phyloP scores from a whole-genome alignment of 2,888 invertebrate genomes.

The Eupithecia tripunctaria region DNA sequence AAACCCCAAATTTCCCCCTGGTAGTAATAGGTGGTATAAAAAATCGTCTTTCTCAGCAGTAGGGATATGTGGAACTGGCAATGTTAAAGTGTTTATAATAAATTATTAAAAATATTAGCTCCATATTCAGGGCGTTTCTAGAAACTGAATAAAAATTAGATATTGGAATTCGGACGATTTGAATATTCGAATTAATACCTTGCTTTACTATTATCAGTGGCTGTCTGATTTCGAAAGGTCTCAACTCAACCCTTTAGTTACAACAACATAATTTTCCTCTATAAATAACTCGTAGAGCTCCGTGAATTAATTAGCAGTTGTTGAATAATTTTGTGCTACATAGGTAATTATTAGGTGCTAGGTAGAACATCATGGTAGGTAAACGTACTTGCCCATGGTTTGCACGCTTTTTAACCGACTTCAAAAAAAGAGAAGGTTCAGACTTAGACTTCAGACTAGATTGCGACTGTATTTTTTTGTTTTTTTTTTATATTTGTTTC shows the following conservation, averaged over 20 bases:
- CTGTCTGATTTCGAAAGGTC: constrained; percentile 9
- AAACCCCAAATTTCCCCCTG: no score
- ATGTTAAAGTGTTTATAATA: no score
- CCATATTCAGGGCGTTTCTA: neutral
- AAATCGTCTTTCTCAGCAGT: no score
- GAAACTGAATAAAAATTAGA: neutral
- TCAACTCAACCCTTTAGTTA: constrained; percentile 18
- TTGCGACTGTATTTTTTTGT: no score
- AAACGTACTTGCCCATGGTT: neutral
- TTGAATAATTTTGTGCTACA: neutral
- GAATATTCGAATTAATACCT: neutral
- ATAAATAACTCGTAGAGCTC: constrained; percentile 29
- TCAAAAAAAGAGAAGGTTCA: no score
- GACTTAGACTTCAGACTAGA: no score
- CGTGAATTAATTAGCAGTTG: constrained; percentile 35
- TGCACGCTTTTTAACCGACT: no score
- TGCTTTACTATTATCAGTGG: neutral
- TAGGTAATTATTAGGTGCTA: no score
- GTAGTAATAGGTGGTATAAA: no score
- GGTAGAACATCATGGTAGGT: neutral
- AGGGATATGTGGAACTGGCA: no score
- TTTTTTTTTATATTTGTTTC: no score
- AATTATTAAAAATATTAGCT: neutral
- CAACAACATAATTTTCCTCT: constrained; percentile 25
- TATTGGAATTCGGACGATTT: neutral